A percentile compares a stretch with the other conserved stretches of the same genome.
phyloP scores from a whole-genome alignment of 2,113 vertebrate species.

The Pipa parva region DNA sequence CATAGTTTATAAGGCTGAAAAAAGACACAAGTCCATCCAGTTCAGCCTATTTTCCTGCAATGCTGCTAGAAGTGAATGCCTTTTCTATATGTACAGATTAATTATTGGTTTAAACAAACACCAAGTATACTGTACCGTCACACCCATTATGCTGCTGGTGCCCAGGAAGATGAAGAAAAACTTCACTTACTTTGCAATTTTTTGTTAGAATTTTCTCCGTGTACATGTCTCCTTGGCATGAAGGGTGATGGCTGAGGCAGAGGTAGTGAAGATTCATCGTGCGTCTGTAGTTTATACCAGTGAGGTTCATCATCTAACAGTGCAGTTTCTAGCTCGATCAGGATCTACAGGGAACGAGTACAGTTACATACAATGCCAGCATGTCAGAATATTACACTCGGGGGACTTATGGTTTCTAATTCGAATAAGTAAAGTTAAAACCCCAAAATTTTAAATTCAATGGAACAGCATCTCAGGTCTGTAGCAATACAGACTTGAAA shows the following conservation, averaged over 20 bases:
- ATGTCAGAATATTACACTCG: background rate
- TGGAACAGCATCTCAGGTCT: too few relatives aligned
- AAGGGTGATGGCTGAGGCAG: constrained; percentile 96
- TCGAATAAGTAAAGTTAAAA: too few relatives aligned
- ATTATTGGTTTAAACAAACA: too few relatives aligned
- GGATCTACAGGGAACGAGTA: constrained; percentile 67
- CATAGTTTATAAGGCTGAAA: too few relatives aligned
- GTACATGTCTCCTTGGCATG: constrained; percentile 86
- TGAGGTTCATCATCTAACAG: constrained; percentile 91
- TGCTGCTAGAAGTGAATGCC: too few relatives aligned
- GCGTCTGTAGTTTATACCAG: constrained; percentile 96
- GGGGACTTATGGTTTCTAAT: background rate
- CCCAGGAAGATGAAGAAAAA: background rate
- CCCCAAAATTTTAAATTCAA: too few relatives aligned
- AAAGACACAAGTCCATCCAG: too few relatives aligned
- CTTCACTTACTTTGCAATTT: constrained; percentile 90
- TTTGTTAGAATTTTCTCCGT: constrained; percentile 89
- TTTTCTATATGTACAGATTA: too few relatives aligned
- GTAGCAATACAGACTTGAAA: too few relatives aligned
- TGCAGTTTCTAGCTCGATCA: constrained; percentile 94
- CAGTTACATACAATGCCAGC: background rate
- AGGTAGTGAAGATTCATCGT: constrained; percentile 93
- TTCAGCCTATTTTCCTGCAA: too few relatives aligned
- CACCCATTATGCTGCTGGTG: too few relatives aligned
- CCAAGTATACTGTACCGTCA: too few relatives aligned